These are phyloP conservation scores for Myiotriccus ornatus DNA, from an alignment of 2,797 vertebrate genomes.

Conservation along the genomic window DNA sequence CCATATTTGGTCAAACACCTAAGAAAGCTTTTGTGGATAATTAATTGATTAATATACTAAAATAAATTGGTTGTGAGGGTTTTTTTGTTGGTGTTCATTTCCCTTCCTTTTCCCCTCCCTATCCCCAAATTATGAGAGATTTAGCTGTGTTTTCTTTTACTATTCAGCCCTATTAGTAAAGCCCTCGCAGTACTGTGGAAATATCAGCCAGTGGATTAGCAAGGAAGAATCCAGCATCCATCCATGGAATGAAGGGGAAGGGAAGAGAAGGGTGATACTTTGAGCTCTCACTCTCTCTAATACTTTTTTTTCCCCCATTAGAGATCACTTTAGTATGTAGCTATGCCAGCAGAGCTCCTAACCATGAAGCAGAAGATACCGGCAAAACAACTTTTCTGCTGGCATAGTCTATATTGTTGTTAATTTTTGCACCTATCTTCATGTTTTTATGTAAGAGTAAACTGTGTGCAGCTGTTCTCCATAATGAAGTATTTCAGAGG, in stretches of 20 bases:
- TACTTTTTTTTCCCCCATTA: neutral
- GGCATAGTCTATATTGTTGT: neutral
- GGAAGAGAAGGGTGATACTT: neutral
- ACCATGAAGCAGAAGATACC: neutral
- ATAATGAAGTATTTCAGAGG: neutral
- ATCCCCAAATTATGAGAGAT: neutral
- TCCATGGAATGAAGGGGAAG: neutral
- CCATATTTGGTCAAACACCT: neutral
- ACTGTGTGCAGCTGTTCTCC: neutral
- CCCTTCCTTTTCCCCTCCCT: no score
- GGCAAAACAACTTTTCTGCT: neutral
- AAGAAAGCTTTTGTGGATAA: slow-evolving; percentile 16
- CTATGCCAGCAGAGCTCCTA: neutral
- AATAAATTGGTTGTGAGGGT: neutral
- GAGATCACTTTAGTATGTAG: neutral
- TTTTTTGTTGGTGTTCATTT: neutral
- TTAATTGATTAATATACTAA: neutral
- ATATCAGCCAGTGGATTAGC: neutral
- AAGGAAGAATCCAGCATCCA: neutral
- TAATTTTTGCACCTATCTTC: neutral
- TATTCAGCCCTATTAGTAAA: neutral
- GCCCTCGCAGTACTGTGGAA: neutral
- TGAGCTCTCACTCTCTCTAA: neutral
- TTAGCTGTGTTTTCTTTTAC: neutral
- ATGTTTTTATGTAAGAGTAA: neutral